Base-by-base conservation (phyloP, 2,888 invertebrate genomes). In the Podabrus alpinus region DNA sequence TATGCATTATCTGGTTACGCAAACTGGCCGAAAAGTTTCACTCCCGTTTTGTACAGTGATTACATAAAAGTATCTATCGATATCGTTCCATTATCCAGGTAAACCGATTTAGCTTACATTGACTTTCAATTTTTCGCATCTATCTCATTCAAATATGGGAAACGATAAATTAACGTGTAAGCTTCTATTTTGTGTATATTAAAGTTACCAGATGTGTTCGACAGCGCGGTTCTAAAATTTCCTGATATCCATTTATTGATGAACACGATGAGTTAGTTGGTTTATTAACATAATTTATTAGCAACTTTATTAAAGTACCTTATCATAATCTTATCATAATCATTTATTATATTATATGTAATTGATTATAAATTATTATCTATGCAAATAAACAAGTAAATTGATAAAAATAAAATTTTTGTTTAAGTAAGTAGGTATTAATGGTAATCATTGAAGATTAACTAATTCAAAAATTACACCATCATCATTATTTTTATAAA, bases 141-240 rank as follows among this genome's bases (percentile, higher is more conserved):
- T 60, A 66, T 69, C 66, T 72, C 66, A 59, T 71, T 66, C 66
- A 72, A 72, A 76, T 70, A 69, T 69, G 69, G 62, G 25, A 45
- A 17, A 45, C 72, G 66, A 71, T 73, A 77, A 74, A 77, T 74
- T 77, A 74, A 72, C 25, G 68, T 59, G 68, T 69, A 69, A 62
- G 71, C 77, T 72, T 72, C 64, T 45, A 73, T 74, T 70, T 69
- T 68, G 73, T 76, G 73, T 78, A 64, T 64, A 80, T 78, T 80
- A 78, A 75, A 71, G 75, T 75, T 75, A 77, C 76, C 79, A 79
- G 79, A 78, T 80, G 78, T 75, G 74, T 78, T 76, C 77, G 79
- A 78, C 77, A 78, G 77, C 74, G 74, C 75, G 72, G 75, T 19
- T 64, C 62, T 62, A 64, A 19, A 64, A 19, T 64, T 64, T 64